Evolutionary conservation across 2,797 vertebrate genomes (phyloP), one percentile per base, ranked within the genome.

Genomic region (Gymnothorax javanicus): DNA sequence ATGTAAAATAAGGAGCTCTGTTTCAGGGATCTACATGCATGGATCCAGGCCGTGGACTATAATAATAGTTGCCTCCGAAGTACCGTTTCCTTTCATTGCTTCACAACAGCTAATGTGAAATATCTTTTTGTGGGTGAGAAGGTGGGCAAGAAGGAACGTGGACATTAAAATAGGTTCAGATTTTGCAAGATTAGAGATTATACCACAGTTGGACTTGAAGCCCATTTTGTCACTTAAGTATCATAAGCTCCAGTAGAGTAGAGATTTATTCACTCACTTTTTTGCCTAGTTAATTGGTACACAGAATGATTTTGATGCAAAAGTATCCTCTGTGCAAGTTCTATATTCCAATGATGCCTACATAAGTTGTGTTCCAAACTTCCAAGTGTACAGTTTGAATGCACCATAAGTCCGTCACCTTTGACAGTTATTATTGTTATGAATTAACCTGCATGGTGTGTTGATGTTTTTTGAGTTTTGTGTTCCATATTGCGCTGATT

Each of bases 161-260:
- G 33, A 77, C 15, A 77, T 13, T 79, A 54, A 79, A 79, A 79
- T 54, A 79, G 75, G 75, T 50, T 79, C 54, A 79, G 1, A 54
- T 79, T 79, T 79, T 79, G 75, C 75, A 79, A 79, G 43, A 52
- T 7, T 79, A 7, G 82, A 59, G 54, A 83, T 59, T 83, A 59
- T 79, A 15, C 50, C 23, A 52, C 25, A 60, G 33, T 43, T 67
- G n/a, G 50, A 54, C 23, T 60, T 71, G 56, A 23, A 86, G 50
- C 11, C 52, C 60, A 62, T 71, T 86, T 82, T 54, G 67, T 79
- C 50, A 82, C 82, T 58, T 27, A 57, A 82, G n/a, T n/a, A 62
- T 57, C 33, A 12, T 84, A 62, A 84, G 75, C 17, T 62, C 59
- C 58, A 83, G n/a, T 25, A 60, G 58, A 20, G 52, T 79, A 54